A percentile compares a stretch with the other conserved stretches of the same genome.
phyloP scores from a whole-genome alignment of 2,113 vertebrate genomes.

The Triplophysa rosa region DNA sequence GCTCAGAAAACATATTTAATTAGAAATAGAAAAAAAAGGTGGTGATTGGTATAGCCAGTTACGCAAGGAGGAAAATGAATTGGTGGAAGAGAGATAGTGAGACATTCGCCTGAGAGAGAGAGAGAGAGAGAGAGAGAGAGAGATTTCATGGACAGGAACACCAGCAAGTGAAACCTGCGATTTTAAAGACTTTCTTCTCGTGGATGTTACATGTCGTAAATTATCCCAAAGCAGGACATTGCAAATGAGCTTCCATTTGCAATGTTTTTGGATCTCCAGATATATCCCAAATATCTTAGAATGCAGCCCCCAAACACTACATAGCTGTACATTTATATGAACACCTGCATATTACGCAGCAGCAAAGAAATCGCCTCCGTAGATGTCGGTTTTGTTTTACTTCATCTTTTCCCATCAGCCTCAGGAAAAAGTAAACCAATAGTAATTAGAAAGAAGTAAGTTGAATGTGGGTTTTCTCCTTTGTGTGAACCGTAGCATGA shows the following conservation, averaged over 20 bases:
- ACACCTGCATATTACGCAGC: not conserved
- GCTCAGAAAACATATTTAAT: conserved; percentile 80
- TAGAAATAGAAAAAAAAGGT: conserved; percentile 69
- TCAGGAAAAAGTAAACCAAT: conserved; percentile 61
- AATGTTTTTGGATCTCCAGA: conserved; percentile 3
- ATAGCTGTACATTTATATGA: not conserved
- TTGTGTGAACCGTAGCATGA: conserved; percentile 64
- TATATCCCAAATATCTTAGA: not conserved
- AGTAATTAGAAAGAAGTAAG: conserved; percentile 64
- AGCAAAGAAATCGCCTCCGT: conserved; percentile 18
- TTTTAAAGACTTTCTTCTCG: not conserved
- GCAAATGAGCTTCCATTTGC: not conserved
- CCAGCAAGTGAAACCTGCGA: not conserved
- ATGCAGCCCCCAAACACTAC: not conserved
- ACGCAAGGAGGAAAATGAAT: conserved; percentile 67
- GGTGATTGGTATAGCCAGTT: conserved; percentile 69
- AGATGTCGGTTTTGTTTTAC: conserved; percentile 50
- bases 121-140: conserved; percentile 37
- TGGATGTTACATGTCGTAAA: not conserved
- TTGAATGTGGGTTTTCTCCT: conserved; percentile 63
- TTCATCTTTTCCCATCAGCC: conserved; percentile 51
- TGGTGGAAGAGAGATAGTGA: conserved; percentile 64
- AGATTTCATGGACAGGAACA: conserved; percentile 34
- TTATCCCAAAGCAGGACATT: not conserved
- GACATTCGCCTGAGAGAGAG: conserved; percentile 53